Conservation (phyloP, 2,888 invertebrate genomes). For the Hemaris fuciformis region DNA sequence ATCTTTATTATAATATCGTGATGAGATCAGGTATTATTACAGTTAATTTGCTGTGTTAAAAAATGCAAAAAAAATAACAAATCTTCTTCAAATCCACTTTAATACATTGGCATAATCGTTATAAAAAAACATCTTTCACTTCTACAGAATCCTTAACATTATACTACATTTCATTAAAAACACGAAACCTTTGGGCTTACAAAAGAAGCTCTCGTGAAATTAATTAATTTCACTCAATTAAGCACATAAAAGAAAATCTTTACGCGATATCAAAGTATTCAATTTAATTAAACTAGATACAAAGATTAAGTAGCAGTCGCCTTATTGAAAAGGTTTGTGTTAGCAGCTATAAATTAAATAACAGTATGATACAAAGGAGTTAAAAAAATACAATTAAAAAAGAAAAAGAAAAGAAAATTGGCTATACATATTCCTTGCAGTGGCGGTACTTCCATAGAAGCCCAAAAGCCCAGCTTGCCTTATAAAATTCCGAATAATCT, state of each 20-base stretch:
- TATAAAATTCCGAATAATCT: too few species aligned
- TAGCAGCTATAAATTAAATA: not conserved
- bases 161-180: conserved; percentile 18
- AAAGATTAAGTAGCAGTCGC: not conserved
- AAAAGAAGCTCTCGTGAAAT: conserved; percentile 20
- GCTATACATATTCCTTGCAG: too few species aligned
- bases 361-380: too few species aligned
- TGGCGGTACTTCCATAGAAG: too few species aligned
- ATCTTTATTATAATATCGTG: too few species aligned
- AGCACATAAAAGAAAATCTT: not conserved
- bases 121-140: conserved; percentile 24
- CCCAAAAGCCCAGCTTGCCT: too few species aligned
- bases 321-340: not conserved
- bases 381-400: too few species aligned
- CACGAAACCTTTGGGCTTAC: conserved; percentile 14
- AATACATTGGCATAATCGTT: conserved; percentile 22
- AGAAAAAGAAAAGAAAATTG: too few species aligned
- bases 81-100: conserved; percentile 23
- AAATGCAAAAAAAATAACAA: not conserved
- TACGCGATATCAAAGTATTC: not conserved
- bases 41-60: too few species aligned
- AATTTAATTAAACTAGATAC: not conserved
- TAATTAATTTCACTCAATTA: not conserved
- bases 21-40: too few species aligned
- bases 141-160: conserved; percentile 19